A percentile compares a stretch with the other conserved stretches of the same genome.
phyloP scores from a whole-genome alignment of 1,140 invertebrate species.

The Drosophila fuyamai region DNA sequence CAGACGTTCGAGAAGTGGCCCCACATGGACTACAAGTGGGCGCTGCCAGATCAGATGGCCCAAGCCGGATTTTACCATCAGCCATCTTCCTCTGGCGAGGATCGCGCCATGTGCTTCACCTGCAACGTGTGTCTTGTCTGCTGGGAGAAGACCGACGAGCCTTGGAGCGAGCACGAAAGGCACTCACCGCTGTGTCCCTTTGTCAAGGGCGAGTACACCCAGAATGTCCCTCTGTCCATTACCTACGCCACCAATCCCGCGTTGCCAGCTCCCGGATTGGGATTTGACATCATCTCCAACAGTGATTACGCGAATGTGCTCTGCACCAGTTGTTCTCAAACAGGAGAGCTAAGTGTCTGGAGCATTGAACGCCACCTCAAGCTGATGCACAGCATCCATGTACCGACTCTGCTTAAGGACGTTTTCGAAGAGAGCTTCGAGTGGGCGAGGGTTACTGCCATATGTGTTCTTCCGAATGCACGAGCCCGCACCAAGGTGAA shows the following conservation, averaged over 20 bases:
- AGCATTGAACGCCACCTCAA: constrained; percentile 90
- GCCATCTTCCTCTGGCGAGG: constrained; percentile 94
- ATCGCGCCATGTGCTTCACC: constrained; percentile 97
- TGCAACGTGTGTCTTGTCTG: constrained; percentile 96
- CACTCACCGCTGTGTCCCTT: constrained; percentile 97
- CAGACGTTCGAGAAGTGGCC: constrained; percentile 97
- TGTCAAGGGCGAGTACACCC: constrained; percentile 96
- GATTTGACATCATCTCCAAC: constrained; percentile 86
- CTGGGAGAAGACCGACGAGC: constrained; percentile 98
- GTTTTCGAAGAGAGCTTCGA: constrained; percentile 76
- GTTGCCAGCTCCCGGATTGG: constrained; percentile 84
- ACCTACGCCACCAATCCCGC: constrained; percentile 95
- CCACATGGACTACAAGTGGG: constrained; percentile 99
- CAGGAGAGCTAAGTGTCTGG: constrained; percentile 88
- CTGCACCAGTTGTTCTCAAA: constrained; percentile 87
- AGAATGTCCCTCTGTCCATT: constrained; percentile 96
- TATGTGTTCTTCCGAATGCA: constrained; percentile 78
- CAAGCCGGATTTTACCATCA: constrained; percentile 98
- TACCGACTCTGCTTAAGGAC: constrained; percentile 73
- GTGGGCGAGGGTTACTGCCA: constrained; percentile 74
- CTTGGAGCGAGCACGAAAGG: constrained; percentile 97
- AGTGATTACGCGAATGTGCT: constrained; percentile 89
- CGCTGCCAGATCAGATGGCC: constrained; percentile 96
- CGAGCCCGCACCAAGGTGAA: constrained; percentile 76
- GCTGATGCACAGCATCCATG: constrained; percentile 75